Percentiles rank a stretch among this genome's conserved stretches.
Evolutionary conservation across 2,888 invertebrate species (phyloP).

Genomic region (Belgica antarctica): DNA sequence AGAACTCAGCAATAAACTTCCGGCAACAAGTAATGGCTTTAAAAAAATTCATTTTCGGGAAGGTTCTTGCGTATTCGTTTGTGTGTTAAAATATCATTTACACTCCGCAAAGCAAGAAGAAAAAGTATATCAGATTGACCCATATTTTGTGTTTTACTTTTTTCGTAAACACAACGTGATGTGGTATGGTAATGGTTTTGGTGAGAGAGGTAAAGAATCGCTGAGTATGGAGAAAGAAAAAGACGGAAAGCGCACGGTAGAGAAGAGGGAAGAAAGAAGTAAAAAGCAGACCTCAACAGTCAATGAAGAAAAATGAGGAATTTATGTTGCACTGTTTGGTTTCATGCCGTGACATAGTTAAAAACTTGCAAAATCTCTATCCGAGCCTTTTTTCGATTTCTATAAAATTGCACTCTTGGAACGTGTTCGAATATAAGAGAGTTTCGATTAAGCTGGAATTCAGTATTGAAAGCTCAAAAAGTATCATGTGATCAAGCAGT

Average conservation of each 20-base stretch:
- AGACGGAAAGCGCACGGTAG: no score
- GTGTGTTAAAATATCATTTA: conserved; percentile 4
- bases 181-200: conserved; percentile 23
- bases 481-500: no score
- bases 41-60: neutral
- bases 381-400: conserved; percentile 23
- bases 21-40: conserved; percentile 1
- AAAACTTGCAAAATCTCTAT: conserved; percentile 25
- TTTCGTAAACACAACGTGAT: conserved; percentile 33
- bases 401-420: neutral
- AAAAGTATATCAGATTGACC: conserved; percentile 41
- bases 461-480: no score
- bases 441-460: no score
- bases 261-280: conserved; percentile 10
- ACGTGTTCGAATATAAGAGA: no score
- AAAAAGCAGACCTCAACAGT: conserved; percentile 21
- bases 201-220: conserved; percentile 25
- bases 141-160: conserved; percentile 43
- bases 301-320: conserved; percentile 31
- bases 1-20: no score
- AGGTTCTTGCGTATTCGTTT: neutral
- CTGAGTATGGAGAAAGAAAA: conserved; percentile 31
- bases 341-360: conserved; percentile 43
- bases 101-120: neutral
- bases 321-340: conserved; percentile 41